Conservation (phyloP, 2,113 vertebrate species). For the Myrmecophaga tridactyla region DNA sequence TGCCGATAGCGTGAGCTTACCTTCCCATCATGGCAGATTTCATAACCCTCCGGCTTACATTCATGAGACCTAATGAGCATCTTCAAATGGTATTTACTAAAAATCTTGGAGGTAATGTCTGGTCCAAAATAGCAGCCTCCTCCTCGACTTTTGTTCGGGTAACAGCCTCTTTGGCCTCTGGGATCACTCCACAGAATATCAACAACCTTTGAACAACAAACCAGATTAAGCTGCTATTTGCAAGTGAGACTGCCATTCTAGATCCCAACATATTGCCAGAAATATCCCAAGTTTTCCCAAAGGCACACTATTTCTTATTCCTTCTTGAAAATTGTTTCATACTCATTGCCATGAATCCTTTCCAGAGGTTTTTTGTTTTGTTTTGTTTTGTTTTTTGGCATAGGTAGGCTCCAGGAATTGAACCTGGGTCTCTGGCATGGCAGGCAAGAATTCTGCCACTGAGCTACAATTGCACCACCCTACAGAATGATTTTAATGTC, state of each 20-base stretch:
- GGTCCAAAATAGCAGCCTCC: slow-evolving; percentile 98
- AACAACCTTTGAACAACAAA: slow-evolving; percentile 85
- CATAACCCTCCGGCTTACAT: slow-evolving; percentile 96
- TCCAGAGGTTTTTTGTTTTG: too few relatives aligned
- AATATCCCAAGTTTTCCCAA: neutral
- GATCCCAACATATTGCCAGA: slow-evolving; percentile 25
- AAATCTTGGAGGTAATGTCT: slow-evolving; percentile 88
- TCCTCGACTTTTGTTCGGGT: slow-evolving; percentile 91
- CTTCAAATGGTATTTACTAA: slow-evolving; percentile 89
- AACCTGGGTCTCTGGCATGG: too few relatives aligned
- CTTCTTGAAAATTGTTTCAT: slow-evolving; percentile 34
- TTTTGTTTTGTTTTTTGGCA: too few relatives aligned
- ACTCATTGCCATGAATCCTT: neutral
- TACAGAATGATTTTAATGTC: neutral
- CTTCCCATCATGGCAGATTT: slow-evolving; percentile 92
- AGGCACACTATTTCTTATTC: neutral
- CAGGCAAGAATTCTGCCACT: too few relatives aligned
- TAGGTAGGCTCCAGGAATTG: too few relatives aligned
- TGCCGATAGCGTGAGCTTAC: slow-evolving; percentile 78
- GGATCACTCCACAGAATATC: slow-evolving; percentile 98
- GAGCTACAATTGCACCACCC: too few relatives aligned
- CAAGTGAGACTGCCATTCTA: slow-evolving; percentile 18
- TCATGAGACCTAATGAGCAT: slow-evolving; percentile 96
- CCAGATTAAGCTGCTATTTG: slow-evolving; percentile 29
- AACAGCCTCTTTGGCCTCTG: slow-evolving; percentile 89